Conservation (phyloP, 2,113 vertebrate genomes). For the Zonotrichia leucophrys region DNA sequence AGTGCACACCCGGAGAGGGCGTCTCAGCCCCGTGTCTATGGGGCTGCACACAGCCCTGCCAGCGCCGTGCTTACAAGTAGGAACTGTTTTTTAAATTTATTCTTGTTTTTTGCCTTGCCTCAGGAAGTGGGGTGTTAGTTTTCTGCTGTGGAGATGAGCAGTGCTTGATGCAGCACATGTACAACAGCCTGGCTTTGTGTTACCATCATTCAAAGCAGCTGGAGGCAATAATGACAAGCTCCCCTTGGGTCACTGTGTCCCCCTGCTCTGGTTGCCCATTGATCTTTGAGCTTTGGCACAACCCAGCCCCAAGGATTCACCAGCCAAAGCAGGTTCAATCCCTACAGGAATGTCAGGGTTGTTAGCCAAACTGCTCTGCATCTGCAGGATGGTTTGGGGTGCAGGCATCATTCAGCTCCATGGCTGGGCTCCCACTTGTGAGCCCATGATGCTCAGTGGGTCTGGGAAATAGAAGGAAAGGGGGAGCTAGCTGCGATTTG, state of each 20-base stretch:
- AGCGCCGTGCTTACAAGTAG: fast-evolving
- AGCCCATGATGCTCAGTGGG: neutral
- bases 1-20: neutral
- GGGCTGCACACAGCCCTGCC: neutral
- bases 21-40: neutral
- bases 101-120: neutral
- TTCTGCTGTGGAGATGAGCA: neutral
- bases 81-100: neutral
- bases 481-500: neutral
- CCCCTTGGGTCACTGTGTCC: neutral
- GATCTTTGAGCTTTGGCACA: neutral
- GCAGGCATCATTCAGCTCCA: neutral
- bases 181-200: neutral
- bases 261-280: no score
- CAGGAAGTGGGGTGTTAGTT: neutral
- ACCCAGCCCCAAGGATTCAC: neutral
- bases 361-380: neutral
- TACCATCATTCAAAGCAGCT: neutral
- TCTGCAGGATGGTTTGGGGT: fast-evolving
- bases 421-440: fast-evolving
- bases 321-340: neutral
- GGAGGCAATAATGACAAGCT: neutral
- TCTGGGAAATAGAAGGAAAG: neutral
- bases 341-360: neutral
- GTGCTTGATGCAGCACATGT: neutral